phyloP scores from a whole-genome alignment of 2,113 vertebrate species.

The Aramus guarauna region DNA sequence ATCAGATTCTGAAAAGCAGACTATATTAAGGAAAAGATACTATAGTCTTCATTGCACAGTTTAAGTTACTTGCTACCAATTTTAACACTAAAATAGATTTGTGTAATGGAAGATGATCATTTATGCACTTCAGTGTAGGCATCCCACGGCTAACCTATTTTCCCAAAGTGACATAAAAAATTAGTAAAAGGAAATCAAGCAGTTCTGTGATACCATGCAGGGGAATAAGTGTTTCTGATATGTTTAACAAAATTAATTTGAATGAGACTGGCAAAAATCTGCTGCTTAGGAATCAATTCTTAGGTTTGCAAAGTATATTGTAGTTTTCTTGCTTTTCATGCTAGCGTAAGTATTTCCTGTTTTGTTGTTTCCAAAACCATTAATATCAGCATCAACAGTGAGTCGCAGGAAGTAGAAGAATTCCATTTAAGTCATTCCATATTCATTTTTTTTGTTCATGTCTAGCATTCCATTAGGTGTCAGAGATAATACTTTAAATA shows the following conservation, averaged over 20 bases:
- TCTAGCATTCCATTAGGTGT: background rate
- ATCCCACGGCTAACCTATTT: constrained; percentile 52
- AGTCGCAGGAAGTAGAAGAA: background rate
- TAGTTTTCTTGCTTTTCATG: background rate
- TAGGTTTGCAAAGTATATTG: background rate
- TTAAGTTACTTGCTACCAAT: background rate
- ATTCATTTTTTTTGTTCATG: background rate
- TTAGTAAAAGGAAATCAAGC: constrained; percentile 48
- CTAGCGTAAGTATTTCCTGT: background rate
- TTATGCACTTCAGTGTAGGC: background rate
- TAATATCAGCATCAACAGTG: background rate
- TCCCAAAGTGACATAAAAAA: constrained; percentile 34
- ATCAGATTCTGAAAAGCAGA: background rate
- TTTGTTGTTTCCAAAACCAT: constrained; percentile 5
- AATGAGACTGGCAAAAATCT: background rate
- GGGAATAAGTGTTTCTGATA: constrained; percentile 28
- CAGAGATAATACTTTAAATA: background rate
- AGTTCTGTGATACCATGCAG: constrained; percentile 22
- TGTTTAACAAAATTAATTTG: constrained; percentile 34
- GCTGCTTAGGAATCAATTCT: background rate
- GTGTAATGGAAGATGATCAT: background rate
- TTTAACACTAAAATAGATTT: constrained; percentile 12
- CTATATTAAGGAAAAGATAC: background rate
- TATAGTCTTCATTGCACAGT: background rate
- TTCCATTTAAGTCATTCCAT: background rate